These are phyloP conservation scores for Hetaerina titia DNA, from an alignment of 2,888 invertebrate genomes.

Conservation along the genomic window DNA sequence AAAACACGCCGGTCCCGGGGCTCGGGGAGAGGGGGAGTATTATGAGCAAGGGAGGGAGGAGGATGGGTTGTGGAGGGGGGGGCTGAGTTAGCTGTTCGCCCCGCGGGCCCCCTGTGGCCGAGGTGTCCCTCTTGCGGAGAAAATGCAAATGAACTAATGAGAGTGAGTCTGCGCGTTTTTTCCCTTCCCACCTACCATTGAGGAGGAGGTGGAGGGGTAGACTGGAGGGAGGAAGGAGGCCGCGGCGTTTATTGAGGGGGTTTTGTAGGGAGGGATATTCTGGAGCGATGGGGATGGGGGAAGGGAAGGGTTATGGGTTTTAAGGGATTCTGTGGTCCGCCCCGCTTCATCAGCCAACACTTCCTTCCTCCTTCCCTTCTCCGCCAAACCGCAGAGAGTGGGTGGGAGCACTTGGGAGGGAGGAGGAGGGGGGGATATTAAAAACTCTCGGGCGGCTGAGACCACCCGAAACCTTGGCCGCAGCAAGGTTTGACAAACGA, in stretches of 20 bases:
- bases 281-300: not conserved
- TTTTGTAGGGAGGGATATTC: not conserved
- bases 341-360: not conserved
- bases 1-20: not conserved
- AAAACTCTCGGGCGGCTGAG: not conserved
- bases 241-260: not conserved
- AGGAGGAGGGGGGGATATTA: not conserved
- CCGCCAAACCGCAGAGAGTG: not conserved
- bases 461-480: not conserved
- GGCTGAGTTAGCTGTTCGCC: not conserved
- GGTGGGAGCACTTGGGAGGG: not conserved
- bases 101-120: not conserved
- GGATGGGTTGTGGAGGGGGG: not conserved
- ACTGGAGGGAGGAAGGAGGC: not conserved
- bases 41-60: not conserved
- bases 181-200: not conserved
- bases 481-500: not conserved
- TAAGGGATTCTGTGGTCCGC: not conserved
- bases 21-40: not conserved
- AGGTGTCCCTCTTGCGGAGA: not conserved
- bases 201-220: not conserved
- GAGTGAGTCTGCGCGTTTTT: not conserved
- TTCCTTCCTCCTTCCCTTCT: not conserved
- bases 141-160: constrained; percentile 39
- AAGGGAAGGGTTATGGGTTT: not conserved